Percentiles rank a stretch among this genome's conserved stretches.
These are phyloP conservation scores for Mythimna vitellina DNA, from an alignment of 2,888 invertebrate species.

Conservation along the genomic window DNA sequence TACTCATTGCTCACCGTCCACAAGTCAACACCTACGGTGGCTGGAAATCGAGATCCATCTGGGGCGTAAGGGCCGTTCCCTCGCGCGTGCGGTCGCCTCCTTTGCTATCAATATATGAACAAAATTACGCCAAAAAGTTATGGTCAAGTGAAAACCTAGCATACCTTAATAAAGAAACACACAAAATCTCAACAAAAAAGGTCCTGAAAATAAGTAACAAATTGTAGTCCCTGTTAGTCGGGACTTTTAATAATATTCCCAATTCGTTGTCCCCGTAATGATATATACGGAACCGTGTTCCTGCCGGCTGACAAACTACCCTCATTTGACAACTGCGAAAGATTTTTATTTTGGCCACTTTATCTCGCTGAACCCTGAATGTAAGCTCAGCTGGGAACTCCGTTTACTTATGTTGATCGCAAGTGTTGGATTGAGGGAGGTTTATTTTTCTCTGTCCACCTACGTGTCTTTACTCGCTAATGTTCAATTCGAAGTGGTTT, in stretches of 20 bases:
- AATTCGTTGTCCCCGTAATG: constrained; percentile 59
- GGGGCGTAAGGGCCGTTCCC: no score
- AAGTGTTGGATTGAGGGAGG: constrained; percentile 14
- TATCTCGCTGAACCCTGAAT: constrained; percentile 53
- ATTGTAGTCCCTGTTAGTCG: constrained; percentile 40
- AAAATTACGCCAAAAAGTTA: not conserved
- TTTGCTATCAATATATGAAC: no score
- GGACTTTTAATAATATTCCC: constrained; percentile 61
- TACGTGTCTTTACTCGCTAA: not conserved
- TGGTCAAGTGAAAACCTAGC: not conserved
- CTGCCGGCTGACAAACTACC: constrained; percentile 60
- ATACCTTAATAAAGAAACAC: constrained; percentile 29
- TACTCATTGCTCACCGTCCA: no score
- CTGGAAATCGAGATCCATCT: no score
- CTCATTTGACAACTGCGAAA: constrained; percentile 64
- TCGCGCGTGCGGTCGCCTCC: no score
- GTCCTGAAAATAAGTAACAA: constrained; percentile 49
- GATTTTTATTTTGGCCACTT: constrained; percentile 62
- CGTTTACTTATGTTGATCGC: constrained; percentile 52
- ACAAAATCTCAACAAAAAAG: constrained; percentile 33
- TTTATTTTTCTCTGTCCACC: constrained; percentile 16
- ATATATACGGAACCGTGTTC: constrained; percentile 60
- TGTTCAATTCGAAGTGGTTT: constrained; percentile 11
- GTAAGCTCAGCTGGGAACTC: constrained; percentile 38
- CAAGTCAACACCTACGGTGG: no score